These are phyloP conservation scores for Ambastaia sidthimunki DNA, from an alignment of 2,797 vertebrate species.

Conservation along the genomic window DNA sequence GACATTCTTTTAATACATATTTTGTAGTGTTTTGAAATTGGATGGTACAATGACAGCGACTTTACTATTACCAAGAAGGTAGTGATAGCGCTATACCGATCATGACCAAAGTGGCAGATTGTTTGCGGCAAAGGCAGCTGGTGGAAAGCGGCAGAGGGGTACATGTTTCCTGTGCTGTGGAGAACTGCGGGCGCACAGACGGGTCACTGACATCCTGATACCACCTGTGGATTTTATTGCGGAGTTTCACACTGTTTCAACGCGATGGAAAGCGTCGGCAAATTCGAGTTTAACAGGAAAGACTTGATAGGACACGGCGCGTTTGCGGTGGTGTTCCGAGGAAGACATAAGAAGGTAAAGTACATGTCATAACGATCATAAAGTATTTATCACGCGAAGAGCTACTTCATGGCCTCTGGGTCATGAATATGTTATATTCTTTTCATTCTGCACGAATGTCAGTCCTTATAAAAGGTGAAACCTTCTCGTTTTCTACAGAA, in stretches of 20 bases:
- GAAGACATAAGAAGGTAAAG: slow-evolving; percentile 90
- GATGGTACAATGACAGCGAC: neutral
- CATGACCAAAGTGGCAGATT: slow-evolving; percentile 59
- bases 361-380: neutral
- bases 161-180: slow-evolving; percentile 62
- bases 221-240: slow-evolving; percentile 37
- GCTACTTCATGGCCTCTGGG: neutral
- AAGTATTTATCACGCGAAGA: neutral
- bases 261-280: slow-evolving; percentile 89
- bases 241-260: slow-evolving; percentile 6
- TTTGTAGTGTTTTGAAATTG: neutral
- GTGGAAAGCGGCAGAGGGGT: slow-evolving; percentile 72
- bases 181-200: slow-evolving; percentile 58
- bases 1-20: neutral
- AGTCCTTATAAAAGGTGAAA: neutral
- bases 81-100: slow-evolving; percentile 35
- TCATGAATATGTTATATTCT: neutral
- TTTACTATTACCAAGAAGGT: slow-evolving; percentile 15
- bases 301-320: slow-evolving; percentile 95
- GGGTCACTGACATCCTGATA: slow-evolving; percentile 63
- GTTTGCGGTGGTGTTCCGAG: slow-evolving; percentile 96
- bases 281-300: slow-evolving; percentile 95
- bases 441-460: neutral
- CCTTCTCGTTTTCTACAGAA: slow-evolving; percentile 74
- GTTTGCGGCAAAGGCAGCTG: slow-evolving; percentile 68